phyloP scores from a whole-genome alignment of 2,113 vertebrate species.

The Rhagologus leucostigma region DNA sequence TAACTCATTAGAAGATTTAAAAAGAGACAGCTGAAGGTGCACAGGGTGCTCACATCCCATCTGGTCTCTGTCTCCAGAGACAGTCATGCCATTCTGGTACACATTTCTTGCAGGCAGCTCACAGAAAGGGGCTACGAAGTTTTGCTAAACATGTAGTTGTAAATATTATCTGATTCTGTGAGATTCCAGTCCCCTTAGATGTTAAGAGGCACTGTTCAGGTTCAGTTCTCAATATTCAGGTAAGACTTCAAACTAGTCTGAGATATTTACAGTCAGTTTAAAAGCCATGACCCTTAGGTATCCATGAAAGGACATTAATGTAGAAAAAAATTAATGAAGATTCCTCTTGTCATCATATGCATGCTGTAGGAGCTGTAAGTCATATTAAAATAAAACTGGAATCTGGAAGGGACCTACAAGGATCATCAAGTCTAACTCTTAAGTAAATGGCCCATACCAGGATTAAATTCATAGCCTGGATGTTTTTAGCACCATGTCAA shows the following conservation, averaged over 20 bases:
- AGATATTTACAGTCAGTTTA: not conserved
- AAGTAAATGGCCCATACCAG: not conserved
- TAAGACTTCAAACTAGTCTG: not conserved
- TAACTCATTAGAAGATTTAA: not conserved
- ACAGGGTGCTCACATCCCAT: not conserved
- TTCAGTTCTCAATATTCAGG: not conserved
- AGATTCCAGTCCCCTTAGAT: not conserved
- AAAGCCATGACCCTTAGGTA: not conserved
- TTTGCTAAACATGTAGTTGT: not conserved
- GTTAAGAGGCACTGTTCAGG: not conserved
- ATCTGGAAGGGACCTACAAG: not conserved
- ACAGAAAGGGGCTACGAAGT: not conserved
- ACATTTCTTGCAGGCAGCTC: not conserved
- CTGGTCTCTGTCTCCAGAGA: not conserved
- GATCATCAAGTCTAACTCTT: not conserved
- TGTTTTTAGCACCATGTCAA: not conserved
- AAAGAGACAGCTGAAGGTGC: not conserved
- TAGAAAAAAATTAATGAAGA: not conserved
- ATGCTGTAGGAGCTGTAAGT: not conserved
- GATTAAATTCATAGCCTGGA: not conserved
- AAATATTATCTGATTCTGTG: not conserved
- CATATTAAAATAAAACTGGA: not conserved
- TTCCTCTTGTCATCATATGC: not conserved
- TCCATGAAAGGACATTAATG: not conserved
- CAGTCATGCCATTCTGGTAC: not conserved